Evolutionary conservation across 2,888 invertebrate species (phyloP).

Genomic region (Himalopsyche tibetana): DNA sequence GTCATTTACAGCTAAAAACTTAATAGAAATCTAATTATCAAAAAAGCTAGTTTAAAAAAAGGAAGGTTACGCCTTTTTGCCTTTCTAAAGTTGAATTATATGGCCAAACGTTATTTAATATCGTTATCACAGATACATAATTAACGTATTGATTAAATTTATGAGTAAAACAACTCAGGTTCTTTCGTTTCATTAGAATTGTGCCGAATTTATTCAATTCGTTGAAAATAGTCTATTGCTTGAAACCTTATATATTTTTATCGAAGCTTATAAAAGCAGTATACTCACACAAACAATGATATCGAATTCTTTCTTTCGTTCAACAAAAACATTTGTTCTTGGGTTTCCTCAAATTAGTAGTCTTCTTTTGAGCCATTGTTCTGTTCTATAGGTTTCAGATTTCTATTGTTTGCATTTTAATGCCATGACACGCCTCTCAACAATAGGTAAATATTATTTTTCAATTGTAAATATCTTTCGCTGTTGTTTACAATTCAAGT

Average conservation of each 20-base stretch:
- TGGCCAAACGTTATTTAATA: too few species aligned
- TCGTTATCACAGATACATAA: too few species aligned
- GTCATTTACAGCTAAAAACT: too few species aligned
- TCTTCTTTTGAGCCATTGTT: slow-evolving; percentile 23
- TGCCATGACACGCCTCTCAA: slow-evolving; percentile 37
- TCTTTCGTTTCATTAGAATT: background rate
- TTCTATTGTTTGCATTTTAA: slow-evolving; percentile 50
- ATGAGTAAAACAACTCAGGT: too few species aligned
- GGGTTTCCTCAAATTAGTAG: slow-evolving; percentile 36
- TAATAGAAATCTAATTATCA: too few species aligned
- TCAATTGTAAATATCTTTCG: slow-evolving; percentile 32
- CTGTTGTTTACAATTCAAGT: background rate
- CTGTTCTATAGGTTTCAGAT: slow-evolving; percentile 41
- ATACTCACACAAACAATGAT: slow-evolving; percentile 34
- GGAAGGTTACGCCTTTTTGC: too few species aligned
- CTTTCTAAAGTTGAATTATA: too few species aligned
- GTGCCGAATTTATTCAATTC: slow-evolving; percentile 9
- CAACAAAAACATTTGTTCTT: slow-evolving; percentile 43
- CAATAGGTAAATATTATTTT: slow-evolving; percentile 50
- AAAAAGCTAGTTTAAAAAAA: too few species aligned
- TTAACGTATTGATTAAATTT: too few species aligned
- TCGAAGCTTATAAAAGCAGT: slow-evolving; percentile 11
- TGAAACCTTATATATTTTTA: slow-evolving; percentile 31
- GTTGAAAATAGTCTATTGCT: slow-evolving; percentile 10
- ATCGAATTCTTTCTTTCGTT: slow-evolving; percentile 39